Evolutionary conservation across 2,113 vertebrate genomes (phyloP).

Genomic region (Scytalopus superciliaris): DNA sequence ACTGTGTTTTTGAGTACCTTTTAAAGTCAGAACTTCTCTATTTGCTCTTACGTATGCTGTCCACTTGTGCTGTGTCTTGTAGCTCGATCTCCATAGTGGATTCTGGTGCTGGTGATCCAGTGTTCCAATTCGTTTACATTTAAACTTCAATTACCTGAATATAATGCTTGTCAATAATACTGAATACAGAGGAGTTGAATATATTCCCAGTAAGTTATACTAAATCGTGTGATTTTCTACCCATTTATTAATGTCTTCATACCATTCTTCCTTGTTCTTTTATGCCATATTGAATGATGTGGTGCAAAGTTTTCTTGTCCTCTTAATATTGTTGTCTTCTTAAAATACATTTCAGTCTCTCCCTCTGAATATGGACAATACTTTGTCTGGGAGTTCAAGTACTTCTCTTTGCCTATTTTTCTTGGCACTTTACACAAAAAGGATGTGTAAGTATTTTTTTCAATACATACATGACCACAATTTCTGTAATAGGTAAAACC

Average conservation of each 20-base stretch:
- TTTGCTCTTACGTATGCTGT: not conserved
- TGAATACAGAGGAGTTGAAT: not conserved
- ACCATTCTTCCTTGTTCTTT: not conserved
- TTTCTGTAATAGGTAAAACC: not conserved
- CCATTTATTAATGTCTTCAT: not conserved
- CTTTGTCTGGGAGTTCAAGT: not conserved
- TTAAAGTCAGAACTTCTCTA: not conserved
- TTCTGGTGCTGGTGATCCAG: not conserved
- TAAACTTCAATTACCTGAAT: slow-evolving; percentile 2
- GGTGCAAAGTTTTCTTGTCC: not conserved
- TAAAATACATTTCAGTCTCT: not conserved
- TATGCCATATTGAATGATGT: not conserved
- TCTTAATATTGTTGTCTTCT: not conserved
- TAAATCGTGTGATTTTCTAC: not conserved
- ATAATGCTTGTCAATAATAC: slow-evolving; percentile 14
- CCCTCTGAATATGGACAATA: not conserved
- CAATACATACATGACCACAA: not conserved
- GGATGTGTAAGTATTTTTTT: not conserved
- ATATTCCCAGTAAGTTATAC: not conserved
- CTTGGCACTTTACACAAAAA: not conserved
- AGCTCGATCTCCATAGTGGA: not conserved
- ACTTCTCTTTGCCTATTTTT: not conserved
- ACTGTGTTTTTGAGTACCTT: not conserved
- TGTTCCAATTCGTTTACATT: not conserved
- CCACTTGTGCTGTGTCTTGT: not conserved